These are phyloP conservation scores for Tethea ocularis DNA, from an alignment of 2,888 invertebrate species.

Conservation along the genomic window DNA sequence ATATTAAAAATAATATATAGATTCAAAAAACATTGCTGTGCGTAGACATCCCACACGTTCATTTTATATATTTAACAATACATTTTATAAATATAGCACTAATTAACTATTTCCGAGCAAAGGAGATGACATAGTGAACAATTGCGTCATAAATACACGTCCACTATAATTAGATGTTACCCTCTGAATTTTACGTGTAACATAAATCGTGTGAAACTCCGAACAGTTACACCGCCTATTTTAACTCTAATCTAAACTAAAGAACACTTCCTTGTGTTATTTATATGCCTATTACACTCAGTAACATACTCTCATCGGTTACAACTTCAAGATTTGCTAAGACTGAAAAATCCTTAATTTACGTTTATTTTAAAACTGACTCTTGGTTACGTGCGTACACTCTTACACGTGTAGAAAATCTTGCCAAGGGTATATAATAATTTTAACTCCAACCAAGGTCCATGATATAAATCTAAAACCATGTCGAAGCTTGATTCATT, in stretches of 20 bases:
- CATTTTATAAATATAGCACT: constrained; percentile 25
- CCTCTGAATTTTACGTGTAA: constrained; percentile 25
- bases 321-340: background rate
- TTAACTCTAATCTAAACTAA: constrained; percentile 16
- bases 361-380: background rate
- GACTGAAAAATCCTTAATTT: background rate
- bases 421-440: background rate
- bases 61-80: constrained; percentile 6
- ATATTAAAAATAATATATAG: background rate
- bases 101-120: constrained; percentile 40
- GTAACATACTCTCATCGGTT: background rate
- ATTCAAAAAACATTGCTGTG: constrained; percentile 36
- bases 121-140: constrained; percentile 25
- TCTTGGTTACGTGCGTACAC: background rate
- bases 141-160: constrained; percentile 24
- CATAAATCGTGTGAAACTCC: constrained; percentile 13
- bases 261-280: constrained; percentile 20
- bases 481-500: background rate
- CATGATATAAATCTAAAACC: background rate
- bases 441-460: background rate
- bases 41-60: constrained; percentile 25
- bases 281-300: constrained; percentile 7
- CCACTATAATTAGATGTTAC: constrained; percentile 26
- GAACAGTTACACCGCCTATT: constrained; percentile 5
- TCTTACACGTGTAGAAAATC: background rate